Conservation (phyloP, 2,888 invertebrate genomes). For the Nomada lathburiana region DNA sequence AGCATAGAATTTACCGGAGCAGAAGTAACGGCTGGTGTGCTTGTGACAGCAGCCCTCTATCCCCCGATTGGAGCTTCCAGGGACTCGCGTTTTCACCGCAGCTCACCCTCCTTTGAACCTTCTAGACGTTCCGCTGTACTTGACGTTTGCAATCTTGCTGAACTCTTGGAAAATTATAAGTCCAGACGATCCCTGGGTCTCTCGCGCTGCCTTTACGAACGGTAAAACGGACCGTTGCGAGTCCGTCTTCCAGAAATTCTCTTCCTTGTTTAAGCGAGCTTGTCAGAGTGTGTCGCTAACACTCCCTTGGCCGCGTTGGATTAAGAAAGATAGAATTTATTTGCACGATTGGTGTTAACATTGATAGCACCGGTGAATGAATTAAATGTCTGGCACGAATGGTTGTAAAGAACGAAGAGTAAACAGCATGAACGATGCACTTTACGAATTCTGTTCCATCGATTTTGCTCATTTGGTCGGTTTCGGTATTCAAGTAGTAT, state of each 20-base stretch:
- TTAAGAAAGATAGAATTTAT: background rate
- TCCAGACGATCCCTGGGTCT: conserved; percentile 61
- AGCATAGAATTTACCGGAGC: conserved; percentile 76
- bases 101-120: conserved; percentile 71
- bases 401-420: no score
- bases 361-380: no score
- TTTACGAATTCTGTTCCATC: no score
- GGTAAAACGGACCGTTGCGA: background rate
- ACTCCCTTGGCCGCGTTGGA: background rate
- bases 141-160: conserved; percentile 83
- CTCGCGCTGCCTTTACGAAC: background rate
- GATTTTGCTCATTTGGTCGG: no score
- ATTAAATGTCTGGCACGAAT: no score
- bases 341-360: no score
- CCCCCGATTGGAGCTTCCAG: conserved; percentile 80
- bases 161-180: conserved; percentile 81
- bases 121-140: conserved; percentile 75
- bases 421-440: no score
- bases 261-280: conserved; percentile 9
- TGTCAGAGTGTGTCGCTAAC: background rate
- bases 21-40: conserved; percentile 76
- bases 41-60: conserved; percentile 77
- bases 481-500: no score
- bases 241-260: background rate
- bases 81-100: conserved; percentile 77